phyloP scores from a whole-genome alignment of 2,797 vertebrate genomes.

The Cichlasoma orientale region DNA sequence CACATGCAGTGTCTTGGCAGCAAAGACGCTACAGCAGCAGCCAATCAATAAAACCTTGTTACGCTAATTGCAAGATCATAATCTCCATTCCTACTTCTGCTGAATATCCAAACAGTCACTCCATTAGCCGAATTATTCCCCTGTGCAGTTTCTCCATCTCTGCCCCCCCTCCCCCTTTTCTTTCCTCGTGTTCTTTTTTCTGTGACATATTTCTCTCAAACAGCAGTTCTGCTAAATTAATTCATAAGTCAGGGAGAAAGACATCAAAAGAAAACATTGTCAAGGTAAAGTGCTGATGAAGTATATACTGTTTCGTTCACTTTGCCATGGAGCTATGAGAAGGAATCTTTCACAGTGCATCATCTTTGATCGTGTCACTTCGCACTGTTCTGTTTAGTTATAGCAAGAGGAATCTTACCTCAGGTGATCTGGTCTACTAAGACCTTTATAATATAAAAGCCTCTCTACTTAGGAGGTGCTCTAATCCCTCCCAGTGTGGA shows the following conservation, averaged over 20 bases:
- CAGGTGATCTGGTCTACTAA: conserved; percentile 50
- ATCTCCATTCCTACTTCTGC: conserved; percentile 82
- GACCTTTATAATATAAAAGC: conserved; percentile 16
- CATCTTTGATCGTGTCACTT: conserved; percentile 63
- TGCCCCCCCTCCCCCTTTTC: conserved; percentile 39
- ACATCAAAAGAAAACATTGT: conserved; percentile 76
- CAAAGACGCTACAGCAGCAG: conserved; percentile 73
- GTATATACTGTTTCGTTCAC: conserved; percentile 57
- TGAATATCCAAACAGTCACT: conserved; percentile 83
- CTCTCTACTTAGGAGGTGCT: neutral
- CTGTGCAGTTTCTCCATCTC: conserved; percentile 67
- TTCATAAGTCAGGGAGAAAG: conserved; percentile 75
- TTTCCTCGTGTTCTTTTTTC: conserved; percentile 27
- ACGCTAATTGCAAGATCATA: conserved; percentile 86
- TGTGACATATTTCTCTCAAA: conserved; percentile 77
- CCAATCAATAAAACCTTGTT: conserved; percentile 88
- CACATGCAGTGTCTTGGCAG: conserved; percentile 80
- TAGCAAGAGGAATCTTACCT: conserved; percentile 47
- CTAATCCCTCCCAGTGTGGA: conserved; percentile 2
- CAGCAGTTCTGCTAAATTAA: conserved; percentile 77
- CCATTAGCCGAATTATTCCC: conserved; percentile 84
- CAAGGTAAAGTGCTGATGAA: conserved; percentile 80
- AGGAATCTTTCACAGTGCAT: conserved; percentile 45
- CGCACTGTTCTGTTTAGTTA: conserved; percentile 32
- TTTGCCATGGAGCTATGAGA: conserved; percentile 59